phyloP scores from a whole-genome alignment of 2,113 vertebrate genomes.

The Campylomormyrus numenius region DNA sequence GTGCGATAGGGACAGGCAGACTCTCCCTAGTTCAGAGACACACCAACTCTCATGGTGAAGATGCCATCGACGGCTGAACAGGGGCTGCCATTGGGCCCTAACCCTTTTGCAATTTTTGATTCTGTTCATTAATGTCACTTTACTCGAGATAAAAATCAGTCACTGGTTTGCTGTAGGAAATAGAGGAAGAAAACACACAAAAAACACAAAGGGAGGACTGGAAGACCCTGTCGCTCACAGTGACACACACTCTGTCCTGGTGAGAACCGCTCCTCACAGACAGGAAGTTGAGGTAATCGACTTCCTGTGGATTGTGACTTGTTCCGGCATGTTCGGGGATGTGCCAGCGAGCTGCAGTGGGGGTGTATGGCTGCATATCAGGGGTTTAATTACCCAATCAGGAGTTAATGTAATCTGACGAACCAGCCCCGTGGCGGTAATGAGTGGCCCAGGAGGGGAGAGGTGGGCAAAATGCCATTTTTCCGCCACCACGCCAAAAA shows the following conservation, averaged over 20 bases:
- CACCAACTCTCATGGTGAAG: not conserved
- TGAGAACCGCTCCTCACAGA: not conserved
- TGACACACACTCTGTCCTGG: not conserved
- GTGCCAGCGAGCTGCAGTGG: not conserved
- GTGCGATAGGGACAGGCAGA: not conserved
- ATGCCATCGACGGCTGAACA: not conserved
- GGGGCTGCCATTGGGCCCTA: not conserved
- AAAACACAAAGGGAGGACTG: not conserved
- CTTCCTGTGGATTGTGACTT: not conserved
- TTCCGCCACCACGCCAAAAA: not conserved
- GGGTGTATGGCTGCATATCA: not conserved
- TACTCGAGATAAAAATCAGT: not conserved
- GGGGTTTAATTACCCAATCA: slow-evolving; percentile 3
- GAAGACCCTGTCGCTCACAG: not conserved
- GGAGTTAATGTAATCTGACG: not conserved
- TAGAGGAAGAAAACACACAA: not conserved
- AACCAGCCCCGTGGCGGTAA: not conserved
- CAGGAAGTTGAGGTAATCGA: not conserved
- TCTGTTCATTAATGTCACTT: not conserved
- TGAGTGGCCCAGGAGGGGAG: not conserved
- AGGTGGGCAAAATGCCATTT: not conserved
- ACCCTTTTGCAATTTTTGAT: not conserved
- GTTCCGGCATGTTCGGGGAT: not conserved
- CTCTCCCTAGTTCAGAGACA: not conserved
- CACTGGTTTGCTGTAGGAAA: not conserved